Conservation (phyloP, 2,888 invertebrate genomes). For the Pseudolycoriella hygida region DNA sequence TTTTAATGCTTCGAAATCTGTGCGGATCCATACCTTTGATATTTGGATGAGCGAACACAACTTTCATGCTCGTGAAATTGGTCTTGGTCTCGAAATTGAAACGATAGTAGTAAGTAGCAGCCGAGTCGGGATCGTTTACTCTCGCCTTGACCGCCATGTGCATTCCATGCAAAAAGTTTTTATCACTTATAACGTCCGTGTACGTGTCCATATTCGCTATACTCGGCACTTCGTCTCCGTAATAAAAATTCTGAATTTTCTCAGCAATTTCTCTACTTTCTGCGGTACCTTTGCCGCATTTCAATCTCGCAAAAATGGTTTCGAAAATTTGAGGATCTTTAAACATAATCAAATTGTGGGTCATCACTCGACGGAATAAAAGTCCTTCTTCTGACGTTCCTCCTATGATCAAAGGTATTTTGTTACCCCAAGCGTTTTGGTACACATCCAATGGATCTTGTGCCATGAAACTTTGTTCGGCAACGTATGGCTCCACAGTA, state of each 20-base stretch:
- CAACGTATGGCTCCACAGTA: no score
- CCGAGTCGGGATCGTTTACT: conserved; percentile 15
- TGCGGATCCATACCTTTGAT: conserved; percentile 10
- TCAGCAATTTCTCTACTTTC: conserved; percentile 20
- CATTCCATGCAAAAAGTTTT: conserved; percentile 27
- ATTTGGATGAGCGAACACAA: conserved; percentile 15
- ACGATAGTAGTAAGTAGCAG: conserved; percentile 23
- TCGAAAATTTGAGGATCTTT: no score
- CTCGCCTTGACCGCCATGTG: conserved; percentile 23
- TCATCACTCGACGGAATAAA: neutral
- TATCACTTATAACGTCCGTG: conserved; percentile 25
- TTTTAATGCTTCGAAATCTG: neutral
- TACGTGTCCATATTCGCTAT: conserved; percentile 24
- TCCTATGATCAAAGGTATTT: conserved; percentile 1
- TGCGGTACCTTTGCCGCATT: conserved; percentile 18
- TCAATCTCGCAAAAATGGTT: no score
- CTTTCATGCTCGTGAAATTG: conserved; percentile 9
- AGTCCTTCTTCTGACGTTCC: conserved; percentile 2
- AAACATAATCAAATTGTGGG: no score
- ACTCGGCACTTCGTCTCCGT: conserved; percentile 25
- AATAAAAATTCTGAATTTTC: conserved; percentile 28
- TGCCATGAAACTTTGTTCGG: neutral
- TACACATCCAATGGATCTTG: neutral
- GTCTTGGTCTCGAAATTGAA: conserved; percentile 25
- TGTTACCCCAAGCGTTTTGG: neutral